Evolutionary conservation across 2,113 vertebrate genomes (phyloP).

Genomic region (Eurypyga helias): DNA sequence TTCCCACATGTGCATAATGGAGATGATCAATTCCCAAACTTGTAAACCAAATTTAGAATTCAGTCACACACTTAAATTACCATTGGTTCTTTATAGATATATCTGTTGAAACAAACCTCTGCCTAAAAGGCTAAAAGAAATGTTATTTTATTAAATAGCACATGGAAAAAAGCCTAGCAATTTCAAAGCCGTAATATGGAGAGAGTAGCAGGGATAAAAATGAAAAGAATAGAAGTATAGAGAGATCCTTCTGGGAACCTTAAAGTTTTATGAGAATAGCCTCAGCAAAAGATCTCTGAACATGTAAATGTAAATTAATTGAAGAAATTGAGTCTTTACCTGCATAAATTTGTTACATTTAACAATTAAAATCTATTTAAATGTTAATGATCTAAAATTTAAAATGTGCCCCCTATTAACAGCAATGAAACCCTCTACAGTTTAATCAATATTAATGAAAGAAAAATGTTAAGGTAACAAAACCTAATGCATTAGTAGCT

Average conservation of each 20-base stretch:
- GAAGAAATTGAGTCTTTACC: conserved; percentile 48
- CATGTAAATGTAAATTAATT: conserved; percentile 46
- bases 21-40: not conserved
- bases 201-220: not conserved
- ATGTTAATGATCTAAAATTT: conserved; percentile 55
- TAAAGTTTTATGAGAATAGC: conserved; percentile 49
- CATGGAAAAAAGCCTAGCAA: conserved; percentile 24
- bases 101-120: conserved; percentile 21
- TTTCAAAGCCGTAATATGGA: conserved; percentile 46
- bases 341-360: conserved; percentile 49
- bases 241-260: conserved; percentile 26
- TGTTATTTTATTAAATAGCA: conserved; percentile 4
- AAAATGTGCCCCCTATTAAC: conserved; percentile 36
- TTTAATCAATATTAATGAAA: conserved; percentile 67
- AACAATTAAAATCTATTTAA: conserved; percentile 68
- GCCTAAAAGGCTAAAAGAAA: conserved; percentile 2
- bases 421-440: conserved; percentile 31
- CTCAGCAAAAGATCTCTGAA: conserved; percentile 6
- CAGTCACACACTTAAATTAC: not conserved
- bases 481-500: conserved; percentile 48
- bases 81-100: not conserved
- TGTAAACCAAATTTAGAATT: not conserved
- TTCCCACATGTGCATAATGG: not conserved
- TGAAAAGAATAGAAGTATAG: conserved; percentile 24
- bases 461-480: conserved; percentile 58